A percentile compares a stretch with the other conserved stretches of the same genome.
These are phyloP conservation scores for Cinclus cinclus DNA, from an alignment of 2,113 vertebrate genomes.

Conservation along the genomic window DNA sequence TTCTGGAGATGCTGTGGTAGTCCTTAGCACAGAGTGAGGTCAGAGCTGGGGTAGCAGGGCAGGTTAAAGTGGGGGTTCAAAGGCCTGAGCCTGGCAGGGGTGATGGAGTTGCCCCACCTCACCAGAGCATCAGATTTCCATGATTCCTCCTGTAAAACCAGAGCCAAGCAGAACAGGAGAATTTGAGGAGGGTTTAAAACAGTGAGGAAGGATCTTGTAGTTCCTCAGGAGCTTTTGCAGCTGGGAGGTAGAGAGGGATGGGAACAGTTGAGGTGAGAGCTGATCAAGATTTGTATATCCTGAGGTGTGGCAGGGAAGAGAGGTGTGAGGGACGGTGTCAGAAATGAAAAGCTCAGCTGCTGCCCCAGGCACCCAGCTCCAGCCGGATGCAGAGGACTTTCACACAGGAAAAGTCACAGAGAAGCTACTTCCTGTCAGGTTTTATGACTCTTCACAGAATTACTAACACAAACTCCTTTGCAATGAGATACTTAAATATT, in stretches of 20 bases:
- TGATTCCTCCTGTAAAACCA: background rate
- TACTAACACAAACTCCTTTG: background rate
- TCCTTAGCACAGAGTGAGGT: background rate
- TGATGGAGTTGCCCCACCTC: rapidly evolving
- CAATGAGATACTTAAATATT: background rate
- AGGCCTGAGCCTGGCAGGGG: background rate
- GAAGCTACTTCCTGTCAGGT: background rate
- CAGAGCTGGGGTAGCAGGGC: rapidly evolving
- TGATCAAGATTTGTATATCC: background rate
- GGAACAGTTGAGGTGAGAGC: background rate
- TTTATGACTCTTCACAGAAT: background rate
- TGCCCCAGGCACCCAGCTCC: rapidly evolving
- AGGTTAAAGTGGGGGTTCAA: no score
- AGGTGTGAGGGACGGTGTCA: background rate
- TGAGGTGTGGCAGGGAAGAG: background rate
- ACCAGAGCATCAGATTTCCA: rapidly evolving
- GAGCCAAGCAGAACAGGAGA: background rate
- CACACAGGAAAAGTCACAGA: background rate
- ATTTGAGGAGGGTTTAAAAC: background rate
- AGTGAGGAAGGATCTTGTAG: background rate
- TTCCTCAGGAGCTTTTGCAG: background rate
- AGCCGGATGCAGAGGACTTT: background rate
- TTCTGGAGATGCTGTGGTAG: rapidly evolving
- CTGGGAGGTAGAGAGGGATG: background rate
- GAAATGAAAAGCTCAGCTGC: background rate